These are phyloP conservation scores for Salmo trutta DNA, from an alignment of 2,797 vertebrate genomes.

Conservation along the genomic window DNA sequence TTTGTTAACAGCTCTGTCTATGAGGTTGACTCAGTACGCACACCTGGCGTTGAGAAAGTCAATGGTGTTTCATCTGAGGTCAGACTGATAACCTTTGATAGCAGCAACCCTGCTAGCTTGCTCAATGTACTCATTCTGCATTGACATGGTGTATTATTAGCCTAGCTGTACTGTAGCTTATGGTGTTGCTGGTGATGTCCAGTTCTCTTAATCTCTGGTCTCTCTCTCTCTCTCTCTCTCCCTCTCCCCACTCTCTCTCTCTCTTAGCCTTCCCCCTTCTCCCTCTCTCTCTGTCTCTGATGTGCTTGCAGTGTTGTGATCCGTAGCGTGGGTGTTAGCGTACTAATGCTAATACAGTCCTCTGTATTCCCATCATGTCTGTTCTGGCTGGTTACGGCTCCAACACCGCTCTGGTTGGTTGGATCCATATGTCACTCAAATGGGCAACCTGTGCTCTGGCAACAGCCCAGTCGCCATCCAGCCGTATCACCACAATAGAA, in stretches of 20 bases:
- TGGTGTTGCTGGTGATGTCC: no score
- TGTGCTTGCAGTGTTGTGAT: constrained; percentile 16
- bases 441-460: constrained; percentile 78
- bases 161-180: no score
- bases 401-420: constrained; percentile 85
- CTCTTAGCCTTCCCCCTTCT: constrained; percentile 24
- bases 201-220: no score
- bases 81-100: constrained; percentile 15
- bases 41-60: constrained; percentile 5
- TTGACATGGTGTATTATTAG: no score
- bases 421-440: constrained; percentile 91
- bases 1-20: constrained; percentile 11
- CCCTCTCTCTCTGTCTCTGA: background rate
- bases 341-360: constrained; percentile 68
- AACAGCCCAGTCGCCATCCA: constrained; percentile 72
- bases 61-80: constrained; percentile 14
- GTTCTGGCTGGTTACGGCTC: constrained; percentile 78
- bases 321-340: constrained; percentile 20
- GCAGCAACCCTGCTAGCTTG: constrained; percentile 46
- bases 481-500: constrained; percentile 77
- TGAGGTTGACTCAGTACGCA: background rate
- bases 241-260: constrained; percentile 7
- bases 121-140: constrained; percentile 8
- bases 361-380: constrained; percentile 78
- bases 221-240: no score